Evolutionary conservation across 2,888 invertebrate species (phyloP).

Genomic region (Epinotia brunnichana): DNA sequence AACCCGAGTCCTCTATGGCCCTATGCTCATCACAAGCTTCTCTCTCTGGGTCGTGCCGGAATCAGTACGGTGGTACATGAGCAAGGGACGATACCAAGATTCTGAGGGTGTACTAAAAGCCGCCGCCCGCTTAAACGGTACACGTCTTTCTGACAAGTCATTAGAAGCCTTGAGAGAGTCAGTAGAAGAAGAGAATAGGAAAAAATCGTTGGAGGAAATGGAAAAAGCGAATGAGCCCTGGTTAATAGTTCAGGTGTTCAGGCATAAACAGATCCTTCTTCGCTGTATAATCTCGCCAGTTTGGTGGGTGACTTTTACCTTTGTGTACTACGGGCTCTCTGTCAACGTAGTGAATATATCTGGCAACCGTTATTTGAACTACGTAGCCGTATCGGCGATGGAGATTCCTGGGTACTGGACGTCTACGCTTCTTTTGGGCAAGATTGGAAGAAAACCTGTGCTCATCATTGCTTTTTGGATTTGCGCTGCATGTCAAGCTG

Average conservation of each 20-base stretch:
- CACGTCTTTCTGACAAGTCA: slow-evolving; percentile 61
- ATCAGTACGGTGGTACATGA: slow-evolving; percentile 89
- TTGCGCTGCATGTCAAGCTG: slow-evolving; percentile 83
- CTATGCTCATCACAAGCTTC: slow-evolving; percentile 85
- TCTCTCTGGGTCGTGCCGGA: slow-evolving; percentile 88
- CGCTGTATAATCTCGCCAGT: slow-evolving; percentile 71
- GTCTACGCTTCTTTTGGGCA: slow-evolving; percentile 83
- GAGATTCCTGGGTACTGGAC: slow-evolving; percentile 88
- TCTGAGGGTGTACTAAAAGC: slow-evolving; percentile 85
- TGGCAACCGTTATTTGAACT: slow-evolving; percentile 86
- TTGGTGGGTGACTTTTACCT: slow-evolving; percentile 86
- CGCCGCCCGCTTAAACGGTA: slow-evolving; percentile 85
- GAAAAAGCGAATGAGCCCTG: slow-evolving; percentile 58
- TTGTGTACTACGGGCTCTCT: slow-evolving; percentile 87
- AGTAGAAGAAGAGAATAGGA: slow-evolving; percentile 57
- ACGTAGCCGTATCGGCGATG: slow-evolving; percentile 83
- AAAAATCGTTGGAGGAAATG: slow-evolving; percentile 50
- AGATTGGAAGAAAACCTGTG: slow-evolving; percentile 84
- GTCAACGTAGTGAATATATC: slow-evolving; percentile 86
- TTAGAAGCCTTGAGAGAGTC: slow-evolving; percentile 56
- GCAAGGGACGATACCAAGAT: slow-evolving; percentile 86
- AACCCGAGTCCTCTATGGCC: slow-evolving; percentile 86
- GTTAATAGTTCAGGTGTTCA: slow-evolving; percentile 65
- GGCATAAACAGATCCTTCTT: slow-evolving; percentile 59
- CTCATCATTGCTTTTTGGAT: slow-evolving; percentile 82